Conservation (phyloP, 2,888 invertebrate genomes). For the Epirrhoe tristata region DNA sequence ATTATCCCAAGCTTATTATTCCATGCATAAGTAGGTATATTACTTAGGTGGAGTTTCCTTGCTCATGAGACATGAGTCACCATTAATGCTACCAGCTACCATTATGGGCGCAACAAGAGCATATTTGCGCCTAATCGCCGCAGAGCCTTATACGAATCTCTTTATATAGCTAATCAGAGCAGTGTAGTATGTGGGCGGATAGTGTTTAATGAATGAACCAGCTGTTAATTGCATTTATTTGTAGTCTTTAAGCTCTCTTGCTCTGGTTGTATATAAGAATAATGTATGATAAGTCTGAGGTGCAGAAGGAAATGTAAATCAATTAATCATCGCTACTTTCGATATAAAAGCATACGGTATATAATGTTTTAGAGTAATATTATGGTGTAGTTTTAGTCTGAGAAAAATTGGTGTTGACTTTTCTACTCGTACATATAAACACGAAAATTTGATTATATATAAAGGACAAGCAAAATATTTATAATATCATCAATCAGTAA, state of each 20-base stretch:
- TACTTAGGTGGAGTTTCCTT: constrained; percentile 23
- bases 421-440: too few relatives aligned
- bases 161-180: constrained; percentile 59
- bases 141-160: constrained; percentile 49
- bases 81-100: too few relatives aligned
- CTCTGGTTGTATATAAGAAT: neutral
- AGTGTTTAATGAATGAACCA: constrained; percentile 41
- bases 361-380: too few relatives aligned
- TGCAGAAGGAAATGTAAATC: too few relatives aligned
- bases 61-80: constrained; percentile 36
- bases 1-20: neutral
- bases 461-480: too few relatives aligned
- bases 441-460: too few relatives aligned
- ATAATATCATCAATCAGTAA: too few relatives aligned
- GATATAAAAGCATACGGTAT: too few relatives aligned
- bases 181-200: constrained; percentile 52
- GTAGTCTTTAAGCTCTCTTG: constrained; percentile 14
- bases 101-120: constrained; percentile 36
- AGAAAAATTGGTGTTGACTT: too few relatives aligned
- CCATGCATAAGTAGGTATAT: neutral
- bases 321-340: too few relatives aligned
- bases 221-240: constrained; percentile 37
- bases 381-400: too few relatives aligned
- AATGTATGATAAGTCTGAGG: neutral
- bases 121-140: constrained; percentile 36